Evolutionary conservation across 2,113 vertebrate species (phyloP).

Genomic region (Stercorarius parasiticus): DNA sequence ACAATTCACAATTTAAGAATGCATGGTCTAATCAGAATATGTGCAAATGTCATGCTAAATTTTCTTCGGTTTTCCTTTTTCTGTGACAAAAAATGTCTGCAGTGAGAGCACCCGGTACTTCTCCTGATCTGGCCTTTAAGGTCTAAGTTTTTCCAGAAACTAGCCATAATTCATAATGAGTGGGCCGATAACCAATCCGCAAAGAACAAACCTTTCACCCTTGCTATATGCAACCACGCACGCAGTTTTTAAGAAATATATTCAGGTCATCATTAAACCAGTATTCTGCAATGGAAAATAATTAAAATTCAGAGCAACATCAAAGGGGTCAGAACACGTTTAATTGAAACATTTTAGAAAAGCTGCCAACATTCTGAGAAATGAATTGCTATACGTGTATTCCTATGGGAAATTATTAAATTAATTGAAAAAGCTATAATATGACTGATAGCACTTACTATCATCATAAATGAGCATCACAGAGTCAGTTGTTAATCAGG

Average conservation of each 20-base stretch:
- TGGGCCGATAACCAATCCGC: neutral
- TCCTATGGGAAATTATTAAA: conserved; percentile 14
- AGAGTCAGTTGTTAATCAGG: conserved; percentile 7
- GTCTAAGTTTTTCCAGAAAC: neutral
- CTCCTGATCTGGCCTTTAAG: neutral
- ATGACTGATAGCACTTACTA: neutral
- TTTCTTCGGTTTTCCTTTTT: neutral
- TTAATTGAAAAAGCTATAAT: neutral
- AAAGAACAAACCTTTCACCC: neutral
- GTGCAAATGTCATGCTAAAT: neutral
- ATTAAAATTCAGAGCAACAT: conserved; percentile 1
- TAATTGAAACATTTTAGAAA: neutral
- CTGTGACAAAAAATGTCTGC: neutral
- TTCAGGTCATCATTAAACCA: neutral
- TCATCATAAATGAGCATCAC: neutral
- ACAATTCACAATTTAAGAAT: neutral
- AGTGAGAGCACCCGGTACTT: neutral
- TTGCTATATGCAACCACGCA: neutral
- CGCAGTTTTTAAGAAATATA: neutral
- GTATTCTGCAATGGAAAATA: neutral
- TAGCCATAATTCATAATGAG: neutral
- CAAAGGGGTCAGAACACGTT: neutral
- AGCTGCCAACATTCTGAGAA: neutral
- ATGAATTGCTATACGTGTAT: neutral
- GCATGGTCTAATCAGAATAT: neutral